Conservation (phyloP, 2,797 vertebrate species). For the Spinus olivaceus region DNA sequence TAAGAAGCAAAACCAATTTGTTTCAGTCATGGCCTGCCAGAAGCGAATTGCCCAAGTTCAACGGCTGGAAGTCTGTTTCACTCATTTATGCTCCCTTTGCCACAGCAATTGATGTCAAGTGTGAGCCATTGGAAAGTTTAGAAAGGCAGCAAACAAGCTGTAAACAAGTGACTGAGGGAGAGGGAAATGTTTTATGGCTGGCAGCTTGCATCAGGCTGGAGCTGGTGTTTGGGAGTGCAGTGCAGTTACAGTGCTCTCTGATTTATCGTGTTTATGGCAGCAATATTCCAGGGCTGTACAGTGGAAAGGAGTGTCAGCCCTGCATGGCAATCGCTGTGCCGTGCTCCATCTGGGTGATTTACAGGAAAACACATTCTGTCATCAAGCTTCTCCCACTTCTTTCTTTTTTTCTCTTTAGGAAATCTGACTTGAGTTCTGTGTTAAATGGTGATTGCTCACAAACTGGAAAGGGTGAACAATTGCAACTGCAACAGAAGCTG, state of each 20-base stretch:
- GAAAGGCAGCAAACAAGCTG: slow-evolving; percentile 51
- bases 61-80: background rate
- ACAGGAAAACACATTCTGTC: slow-evolving; percentile 16
- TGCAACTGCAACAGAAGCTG: background rate
- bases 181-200: slow-evolving; percentile 44
- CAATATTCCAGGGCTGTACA: background rate
- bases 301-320: slow-evolving; percentile 23
- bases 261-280: slow-evolving; percentile 62
- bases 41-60: background rate
- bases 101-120: slow-evolving; percentile 29
- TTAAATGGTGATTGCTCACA: slow-evolving; percentile 7
- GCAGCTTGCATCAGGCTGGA: background rate
- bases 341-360: slow-evolving; percentile 48
- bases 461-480: slow-evolving; percentile 17
- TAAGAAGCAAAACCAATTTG: background rate
- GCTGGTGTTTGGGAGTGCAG: background rate
- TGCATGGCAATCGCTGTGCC: background rate
- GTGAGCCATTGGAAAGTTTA: slow-evolving; percentile 37
- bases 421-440: background rate
- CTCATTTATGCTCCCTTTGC: background rate
- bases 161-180: slow-evolving; percentile 48
- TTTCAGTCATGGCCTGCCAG: background rate
- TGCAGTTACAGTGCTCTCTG: background rate
- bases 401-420: background rate
- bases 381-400: background rate